phyloP scores from a whole-genome alignment of 53 echinoderm and acorn worm genomes.

The Holothuria scabra region DNA sequence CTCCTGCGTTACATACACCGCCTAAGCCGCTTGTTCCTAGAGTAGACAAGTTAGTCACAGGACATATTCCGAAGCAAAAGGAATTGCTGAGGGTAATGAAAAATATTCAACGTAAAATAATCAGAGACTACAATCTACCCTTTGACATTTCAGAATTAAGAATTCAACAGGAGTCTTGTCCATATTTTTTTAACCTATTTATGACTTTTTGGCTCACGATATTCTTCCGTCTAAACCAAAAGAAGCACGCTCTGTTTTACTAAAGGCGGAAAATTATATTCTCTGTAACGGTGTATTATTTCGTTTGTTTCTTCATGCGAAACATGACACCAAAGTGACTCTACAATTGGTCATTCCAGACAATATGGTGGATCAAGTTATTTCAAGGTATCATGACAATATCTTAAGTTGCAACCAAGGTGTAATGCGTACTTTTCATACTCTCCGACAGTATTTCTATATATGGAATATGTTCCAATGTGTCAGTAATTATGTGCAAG shows the following conservation, averaged over 20 bases:
- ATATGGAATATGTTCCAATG: conserved; percentile 11
- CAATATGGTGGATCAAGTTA: not conserved
- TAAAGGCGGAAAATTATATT: conserved; percentile 44
- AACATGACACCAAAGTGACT: not conserved
- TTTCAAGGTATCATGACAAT: conserved; percentile 29
- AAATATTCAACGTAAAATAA: conserved; percentile 55
- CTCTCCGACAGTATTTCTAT: conserved; percentile 55
- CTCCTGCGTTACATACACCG: conserved; percentile 37
- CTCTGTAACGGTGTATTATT: too few relatives aligned
- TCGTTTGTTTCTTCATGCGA: not conserved
- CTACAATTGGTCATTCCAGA: conserved; percentile 33
- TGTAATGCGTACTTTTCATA: conserved; percentile 8
- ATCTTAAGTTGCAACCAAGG: conserved; percentile 17
- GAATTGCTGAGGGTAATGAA: conserved; percentile 46
- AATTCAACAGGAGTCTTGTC: conserved; percentile 35
- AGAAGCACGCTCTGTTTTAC: conserved; percentile 6
- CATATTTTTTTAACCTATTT: conserved; percentile 37
- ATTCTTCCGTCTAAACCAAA: conserved; percentile 29
- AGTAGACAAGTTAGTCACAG: conserved; percentile 32
- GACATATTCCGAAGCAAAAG: conserved; percentile 57
- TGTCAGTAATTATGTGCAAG: conserved; percentile 27
- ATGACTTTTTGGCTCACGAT: conserved; percentile 47
- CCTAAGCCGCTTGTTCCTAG: conserved; percentile 48
- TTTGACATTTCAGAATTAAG: conserved; percentile 1
- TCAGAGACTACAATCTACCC: conserved; percentile 60